Percentiles rank a stretch among this genome's conserved stretches.
Conservation (phyloP, 1,140 invertebrate genomes). For the Pseudoatta argentina region DNA sequence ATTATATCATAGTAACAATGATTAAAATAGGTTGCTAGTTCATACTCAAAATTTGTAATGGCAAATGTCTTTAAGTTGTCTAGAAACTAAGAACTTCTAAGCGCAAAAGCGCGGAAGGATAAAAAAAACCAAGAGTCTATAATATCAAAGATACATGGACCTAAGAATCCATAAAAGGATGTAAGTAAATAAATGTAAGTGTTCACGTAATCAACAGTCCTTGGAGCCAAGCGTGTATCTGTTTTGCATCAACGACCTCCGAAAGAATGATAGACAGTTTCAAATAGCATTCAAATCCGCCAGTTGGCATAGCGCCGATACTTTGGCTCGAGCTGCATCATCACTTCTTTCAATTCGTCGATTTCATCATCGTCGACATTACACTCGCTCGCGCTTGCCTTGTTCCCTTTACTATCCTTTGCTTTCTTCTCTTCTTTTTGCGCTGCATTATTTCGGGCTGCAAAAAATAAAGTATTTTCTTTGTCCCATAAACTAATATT, state of each 20-base stretch:
- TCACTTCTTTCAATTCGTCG: constrained; percentile 74
- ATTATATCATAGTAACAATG: not conserved
- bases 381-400: constrained; percentile 42
- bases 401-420: constrained; percentile 58
- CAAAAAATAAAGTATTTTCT: constrained; percentile 54
- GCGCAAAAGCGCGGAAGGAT: not conserved
- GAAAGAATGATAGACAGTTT: constrained; percentile 29
- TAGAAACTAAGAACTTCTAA: not conserved
- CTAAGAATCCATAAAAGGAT: constrained; percentile 8
- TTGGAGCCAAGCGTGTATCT: constrained; percentile 12
- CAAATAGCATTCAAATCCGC: constrained; percentile 72
- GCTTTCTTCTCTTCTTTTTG: constrained; percentile 56
- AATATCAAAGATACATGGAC: not conserved
- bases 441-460: constrained; percentile 71
- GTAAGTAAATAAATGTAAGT: constrained; percentile 44
- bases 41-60: constrained; percentile 21
- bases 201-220: constrained; percentile 33
- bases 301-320: constrained; percentile 79
- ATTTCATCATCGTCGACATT: constrained; percentile 70
- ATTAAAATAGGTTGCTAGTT: constrained; percentile 15
- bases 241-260: constrained; percentile 22
- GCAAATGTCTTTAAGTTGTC: not conserved
- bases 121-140: not conserved
- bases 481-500: constrained; percentile 13
- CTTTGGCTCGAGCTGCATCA: constrained; percentile 76